phyloP scores from a whole-genome alignment of 2,113 vertebrate genomes.

The Pao palembangensis region DNA sequence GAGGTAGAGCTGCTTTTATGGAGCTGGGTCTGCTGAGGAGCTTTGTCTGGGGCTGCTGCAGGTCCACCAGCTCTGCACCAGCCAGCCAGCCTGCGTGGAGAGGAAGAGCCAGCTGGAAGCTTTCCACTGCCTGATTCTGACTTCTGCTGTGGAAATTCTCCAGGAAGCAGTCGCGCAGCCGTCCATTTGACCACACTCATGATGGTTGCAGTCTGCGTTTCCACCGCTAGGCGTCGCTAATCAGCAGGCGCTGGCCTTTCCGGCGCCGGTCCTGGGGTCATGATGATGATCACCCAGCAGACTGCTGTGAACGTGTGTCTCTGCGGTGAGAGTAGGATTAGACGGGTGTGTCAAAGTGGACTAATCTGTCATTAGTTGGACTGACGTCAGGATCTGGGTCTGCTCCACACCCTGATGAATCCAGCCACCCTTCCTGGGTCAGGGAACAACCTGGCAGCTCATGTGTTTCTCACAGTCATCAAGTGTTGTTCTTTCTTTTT shows the following conservation, averaged over 20 bases:
- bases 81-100: too few relatives aligned
- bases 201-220: too few relatives aligned
- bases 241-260: too few relatives aligned
- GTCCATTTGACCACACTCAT: too few relatives aligned
- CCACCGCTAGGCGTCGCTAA: too few relatives aligned
- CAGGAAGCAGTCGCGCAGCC: too few relatives aligned
- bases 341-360: slow-evolving; percentile 39
- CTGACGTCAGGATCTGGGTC: slow-evolving; percentile 36
- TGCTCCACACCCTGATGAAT: slow-evolving; percentile 25
- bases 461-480: neutral
- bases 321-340: neutral
- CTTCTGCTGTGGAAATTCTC: too few relatives aligned
- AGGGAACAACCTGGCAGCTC: neutral
- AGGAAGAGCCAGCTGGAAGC: too few relatives aligned
- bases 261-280: too few relatives aligned
- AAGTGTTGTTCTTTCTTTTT: neutral
- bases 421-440: slow-evolving; percentile 5
- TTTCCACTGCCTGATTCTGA: too few relatives aligned
- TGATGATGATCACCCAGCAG: too few relatives aligned
- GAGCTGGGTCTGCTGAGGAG: neutral
- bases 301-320: neutral
- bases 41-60: neutral
- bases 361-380: slow-evolving; percentile 59
- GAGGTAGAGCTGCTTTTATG: slow-evolving; percentile 24
- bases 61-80: neutral